A percentile compares a stretch with the other conserved stretches of the same genome.
phyloP scores from a whole-genome alignment of 37 sponge, comb jelly and placozoan genomes.

The Oopsacas minuta region DNA sequence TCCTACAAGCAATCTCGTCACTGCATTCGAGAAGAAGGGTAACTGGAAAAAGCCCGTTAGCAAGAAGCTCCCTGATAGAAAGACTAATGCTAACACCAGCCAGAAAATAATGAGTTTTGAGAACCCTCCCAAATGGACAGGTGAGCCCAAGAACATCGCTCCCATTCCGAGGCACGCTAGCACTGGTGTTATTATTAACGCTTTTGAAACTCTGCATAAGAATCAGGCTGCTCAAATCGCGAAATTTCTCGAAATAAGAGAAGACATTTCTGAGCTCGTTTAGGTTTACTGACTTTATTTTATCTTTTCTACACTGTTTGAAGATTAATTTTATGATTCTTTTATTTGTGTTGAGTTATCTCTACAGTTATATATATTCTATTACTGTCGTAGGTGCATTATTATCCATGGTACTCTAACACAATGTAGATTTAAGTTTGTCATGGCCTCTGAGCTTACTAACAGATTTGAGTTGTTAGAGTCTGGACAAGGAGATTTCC shows the following conservation, averaged over 20 bases:
- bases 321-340: not conserved
- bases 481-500: not conserved
- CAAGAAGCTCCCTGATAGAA: not conserved
- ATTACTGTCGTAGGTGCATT: no score
- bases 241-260: not conserved
- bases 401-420: no score
- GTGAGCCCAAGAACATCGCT: not conserved
- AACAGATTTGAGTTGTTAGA: not conserved
- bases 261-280: not conserved
- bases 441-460: not conserved
- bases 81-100: not conserved
- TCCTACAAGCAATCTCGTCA: not conserved
- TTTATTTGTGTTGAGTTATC: not conserved
- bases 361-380: no score
- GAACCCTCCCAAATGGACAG: constrained; percentile 1
- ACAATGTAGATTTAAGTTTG: not conserved
- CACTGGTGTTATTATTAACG: not conserved
- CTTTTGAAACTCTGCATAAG: not conserved
- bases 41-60: not conserved
- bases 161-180: not conserved
- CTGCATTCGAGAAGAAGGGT: not conserved
- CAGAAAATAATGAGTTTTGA: not conserved
- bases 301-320: not conserved
- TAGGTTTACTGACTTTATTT: not conserved
- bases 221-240: constrained; percentile 9